Evolutionary conservation across 2,888 invertebrate genomes (phyloP).

Genomic region (Campopleginae sp.): DNA sequence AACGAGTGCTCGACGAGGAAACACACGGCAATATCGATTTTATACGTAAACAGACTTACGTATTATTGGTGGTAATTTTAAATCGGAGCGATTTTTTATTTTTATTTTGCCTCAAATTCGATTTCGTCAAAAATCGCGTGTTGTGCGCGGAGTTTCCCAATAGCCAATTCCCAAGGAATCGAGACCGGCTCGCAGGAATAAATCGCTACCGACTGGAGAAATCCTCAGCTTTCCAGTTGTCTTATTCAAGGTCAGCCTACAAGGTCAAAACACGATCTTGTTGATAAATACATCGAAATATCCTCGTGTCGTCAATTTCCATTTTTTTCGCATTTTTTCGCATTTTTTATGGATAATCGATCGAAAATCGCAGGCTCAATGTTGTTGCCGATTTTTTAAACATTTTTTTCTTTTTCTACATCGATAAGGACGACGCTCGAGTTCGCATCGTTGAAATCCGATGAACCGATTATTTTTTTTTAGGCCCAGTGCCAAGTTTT

Average conservation of each 20-base stretch:
- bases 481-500: too few species aligned
- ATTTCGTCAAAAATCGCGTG: slow-evolving; percentile 3
- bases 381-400: neutral
- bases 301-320: neutral
- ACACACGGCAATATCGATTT: slow-evolving; percentile 20
- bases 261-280: neutral
- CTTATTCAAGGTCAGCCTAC: slow-evolving; percentile 9
- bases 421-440: neutral
- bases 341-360: neutral
- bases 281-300: neutral
- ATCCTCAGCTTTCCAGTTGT: neutral
- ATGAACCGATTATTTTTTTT: too few species aligned
- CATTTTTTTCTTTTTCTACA: neutral
- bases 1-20: slow-evolving; percentile 40
- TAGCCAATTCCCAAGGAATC: neutral
- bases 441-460: neutral
- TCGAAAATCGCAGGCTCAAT: neutral
- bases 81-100: neutral
- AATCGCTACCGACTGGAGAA: neutral
- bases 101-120: neutral
- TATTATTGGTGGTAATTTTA: neutral
- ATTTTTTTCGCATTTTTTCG: neutral
- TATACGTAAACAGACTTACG: neutral
- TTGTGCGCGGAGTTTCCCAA: neutral
- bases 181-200: neutral